Conservation (phyloP, 2,113 vertebrate genomes). For the Struthidea cinerea region DNA sequence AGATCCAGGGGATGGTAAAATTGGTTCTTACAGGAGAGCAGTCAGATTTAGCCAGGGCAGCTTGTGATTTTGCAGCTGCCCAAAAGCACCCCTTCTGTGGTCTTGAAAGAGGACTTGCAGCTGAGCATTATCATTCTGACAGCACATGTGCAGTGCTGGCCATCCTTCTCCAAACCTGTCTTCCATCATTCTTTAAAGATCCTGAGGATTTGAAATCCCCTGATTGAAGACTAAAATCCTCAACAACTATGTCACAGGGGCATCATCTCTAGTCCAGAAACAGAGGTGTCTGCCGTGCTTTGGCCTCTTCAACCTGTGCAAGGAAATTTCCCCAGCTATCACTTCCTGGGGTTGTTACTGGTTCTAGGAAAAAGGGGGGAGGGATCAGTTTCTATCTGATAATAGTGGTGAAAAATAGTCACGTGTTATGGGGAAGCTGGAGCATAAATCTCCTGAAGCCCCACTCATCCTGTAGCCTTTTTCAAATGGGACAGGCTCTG, state of each 20-base stretch:
- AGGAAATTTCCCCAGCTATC: background rate
- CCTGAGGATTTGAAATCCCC: background rate
- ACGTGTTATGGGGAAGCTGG: fast-evolving
- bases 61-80: background rate
- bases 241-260: fast-evolving
- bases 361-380: background rate
- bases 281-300: background rate
- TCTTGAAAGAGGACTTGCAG: background rate
- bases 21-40: fast-evolving
- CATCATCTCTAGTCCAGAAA: background rate
- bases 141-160: background rate
- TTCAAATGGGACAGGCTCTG: background rate
- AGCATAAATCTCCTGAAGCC: background rate
- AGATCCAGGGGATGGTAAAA: background rate
- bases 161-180: background rate
- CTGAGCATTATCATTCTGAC: background rate
- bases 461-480: background rate
- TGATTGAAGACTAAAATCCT: background rate
- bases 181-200: background rate
- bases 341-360: fast-evolving
- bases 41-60: background rate
- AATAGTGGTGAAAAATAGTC: background rate
- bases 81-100: fast-evolving
- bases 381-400: background rate
- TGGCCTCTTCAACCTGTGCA: background rate